Evolutionary conservation across 2,888 invertebrate species (phyloP), one percentile per base, ranked within the genome.

Genomic region (Drosophila rubida): DNA sequence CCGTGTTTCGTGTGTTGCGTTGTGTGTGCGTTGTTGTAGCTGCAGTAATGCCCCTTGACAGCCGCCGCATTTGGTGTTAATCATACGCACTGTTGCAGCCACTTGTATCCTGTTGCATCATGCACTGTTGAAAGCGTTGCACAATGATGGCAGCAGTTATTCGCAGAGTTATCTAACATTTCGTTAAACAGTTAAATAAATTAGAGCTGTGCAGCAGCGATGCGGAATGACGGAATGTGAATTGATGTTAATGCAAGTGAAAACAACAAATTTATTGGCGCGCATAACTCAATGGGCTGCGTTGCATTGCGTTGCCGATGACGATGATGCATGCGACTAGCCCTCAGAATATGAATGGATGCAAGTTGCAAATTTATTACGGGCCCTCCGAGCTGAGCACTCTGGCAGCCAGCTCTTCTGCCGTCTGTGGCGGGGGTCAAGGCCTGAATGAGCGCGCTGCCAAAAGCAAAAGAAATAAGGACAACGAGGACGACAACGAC

Each of bases 81-180:
- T 85, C 75, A 85, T 77, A 85, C 80, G 86, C 79, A 61, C 75
- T 69, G 81, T 70, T 81, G 80, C 69, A 46, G 54, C n/a, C 53
- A 48, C 51, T 64, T 57, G 64, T 57, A 67, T 60, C 49, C 66
- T 49, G 62, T 42, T 59, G 66, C 49, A 57, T 71, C 51, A 57
- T 71, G 30, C 11, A 62, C 27, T 57, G 39, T 44, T 71, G 49
- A n/a, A 45, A 16, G 60, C 41, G 32, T 23, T 30, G n/a, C 9
- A 16, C 13, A 53, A 41, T 57, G 46, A 35, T 44, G 9, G 6
- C 22, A 53, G 4, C 19, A 53, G 48, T 50, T 59, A 48, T 44
- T 44, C 39, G 37, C 22, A 23, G 45, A 27, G 16, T 14, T 53
- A 57, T 57, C 53, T 37, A 65, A 59, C 45, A 42, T 54, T 59